A percentile compares a stretch with the other conserved stretches of the same genome.
Evolutionary conservation across 2,113 vertebrate species (phyloP).

Genomic region (human (Homo sapiens)): DNA sequence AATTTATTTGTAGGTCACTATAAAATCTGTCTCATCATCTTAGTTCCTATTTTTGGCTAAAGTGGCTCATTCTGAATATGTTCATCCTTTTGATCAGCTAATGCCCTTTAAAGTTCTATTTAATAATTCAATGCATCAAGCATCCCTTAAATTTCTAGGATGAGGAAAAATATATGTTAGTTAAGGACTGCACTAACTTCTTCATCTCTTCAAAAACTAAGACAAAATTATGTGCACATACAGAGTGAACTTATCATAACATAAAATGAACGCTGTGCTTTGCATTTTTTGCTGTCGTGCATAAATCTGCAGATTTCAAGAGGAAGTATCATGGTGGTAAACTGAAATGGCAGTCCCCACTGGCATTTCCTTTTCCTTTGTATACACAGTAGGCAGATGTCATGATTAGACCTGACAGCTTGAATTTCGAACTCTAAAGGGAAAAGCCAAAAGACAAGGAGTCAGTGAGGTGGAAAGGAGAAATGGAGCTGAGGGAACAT

Average conservation of each 20-base stretch:
- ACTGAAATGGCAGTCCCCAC: not conserved
- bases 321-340: not conserved
- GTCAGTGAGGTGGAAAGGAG: slow-evolving; percentile 46
- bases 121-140: not conserved
- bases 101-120: not conserved
- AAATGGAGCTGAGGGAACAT: not conserved
- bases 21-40: not conserved
- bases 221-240: not conserved
- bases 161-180: not conserved
- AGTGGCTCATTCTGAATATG: not conserved
- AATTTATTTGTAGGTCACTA: not conserved
- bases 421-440: slow-evolving; percentile 40
- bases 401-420: slow-evolving; percentile 62
- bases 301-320: not conserved
- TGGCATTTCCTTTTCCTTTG: not conserved
- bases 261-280: not conserved
- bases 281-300: not conserved
- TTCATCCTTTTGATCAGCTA: not conserved
- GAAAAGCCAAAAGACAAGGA: slow-evolving; percentile 54
- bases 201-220: not conserved
- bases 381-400: slow-evolving; percentile 19
- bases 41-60: not conserved
- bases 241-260: not conserved
- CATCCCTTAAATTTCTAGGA: not conserved
- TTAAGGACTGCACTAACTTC: not conserved